These are phyloP conservation scores for Halichoerus grypus DNA, from an alignment of 2,113 vertebrate species.

Conservation along the genomic window DNA sequence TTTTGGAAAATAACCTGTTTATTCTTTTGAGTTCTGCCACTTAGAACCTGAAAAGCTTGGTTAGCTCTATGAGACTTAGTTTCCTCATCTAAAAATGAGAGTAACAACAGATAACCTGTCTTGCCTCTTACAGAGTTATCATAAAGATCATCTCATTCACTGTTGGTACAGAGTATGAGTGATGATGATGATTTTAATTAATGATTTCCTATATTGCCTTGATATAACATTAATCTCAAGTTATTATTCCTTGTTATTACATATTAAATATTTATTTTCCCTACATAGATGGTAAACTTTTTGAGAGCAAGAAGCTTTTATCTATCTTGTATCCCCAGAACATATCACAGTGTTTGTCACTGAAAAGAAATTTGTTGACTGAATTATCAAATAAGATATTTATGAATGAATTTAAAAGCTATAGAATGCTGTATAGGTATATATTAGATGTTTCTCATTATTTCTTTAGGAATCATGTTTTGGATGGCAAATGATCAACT, in stretches of 20 bases:
- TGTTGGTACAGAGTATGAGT: not conserved
- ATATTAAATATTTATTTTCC: conserved; percentile 20
- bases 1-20: conserved; percentile 26
- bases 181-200: not conserved
- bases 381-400: conserved; percentile 25
- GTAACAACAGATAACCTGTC: conserved; percentile 33
- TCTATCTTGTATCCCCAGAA: not conserved
- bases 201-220: not conserved
- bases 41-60: conserved; percentile 27
- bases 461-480: conserved; percentile 47
- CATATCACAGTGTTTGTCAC: conserved; percentile 4
- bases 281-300: not conserved
- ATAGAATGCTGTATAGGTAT: not conserved
- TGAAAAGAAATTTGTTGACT: conserved; percentile 42
- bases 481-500: not conserved
- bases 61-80: conserved; percentile 16
- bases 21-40: not conserved
- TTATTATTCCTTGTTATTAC: conserved; percentile 13
- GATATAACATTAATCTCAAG: conserved; percentile 1
- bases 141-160: conserved; percentile 5
- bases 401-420: conserved; percentile 41
- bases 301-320: not conserved
- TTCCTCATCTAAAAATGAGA: conserved; percentile 34
- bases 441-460: not conserved
- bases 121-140: conserved; percentile 6